phyloP scores from a whole-genome alignment of 2,888 invertebrate genomes.

The Drosophila longiperda region DNA sequence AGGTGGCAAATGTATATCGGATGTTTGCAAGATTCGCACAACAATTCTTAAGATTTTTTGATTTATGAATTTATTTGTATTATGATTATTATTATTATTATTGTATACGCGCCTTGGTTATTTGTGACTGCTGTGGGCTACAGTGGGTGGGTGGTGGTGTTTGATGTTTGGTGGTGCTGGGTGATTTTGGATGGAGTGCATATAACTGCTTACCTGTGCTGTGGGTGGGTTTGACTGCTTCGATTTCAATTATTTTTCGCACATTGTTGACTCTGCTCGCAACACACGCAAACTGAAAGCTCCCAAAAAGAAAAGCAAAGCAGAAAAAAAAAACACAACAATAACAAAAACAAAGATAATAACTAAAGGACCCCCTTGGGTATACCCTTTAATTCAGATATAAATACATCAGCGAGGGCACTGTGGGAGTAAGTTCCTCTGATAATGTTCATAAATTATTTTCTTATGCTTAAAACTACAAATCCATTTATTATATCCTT shows the following conservation, averaged over 20 bases:
- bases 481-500: not conserved
- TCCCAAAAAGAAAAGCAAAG: not conserved
- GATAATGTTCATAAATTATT: not conserved
- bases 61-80: constrained; percentile 26
- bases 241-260: constrained; percentile 71
- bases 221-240: constrained; percentile 45
- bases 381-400: constrained; percentile 8
- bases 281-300: constrained; percentile 54
- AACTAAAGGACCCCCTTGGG: not conserved
- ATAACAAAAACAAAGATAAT: not conserved
- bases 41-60: constrained; percentile 21
- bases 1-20: constrained; percentile 17
- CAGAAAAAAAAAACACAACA: not conserved
- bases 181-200: not conserved
- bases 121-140: constrained; percentile 18
- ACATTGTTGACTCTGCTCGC: constrained; percentile 61
- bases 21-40: constrained; percentile 1
- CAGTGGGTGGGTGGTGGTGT: not conserved
- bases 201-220: constrained; percentile 11
- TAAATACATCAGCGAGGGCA: not conserved
- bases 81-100: constrained; percentile 9
- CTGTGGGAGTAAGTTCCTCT: not conserved
- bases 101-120: not conserved
- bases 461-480: not conserved
- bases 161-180: not conserved